Conservation (phyloP, 2,888 invertebrate genomes). For the Cephus sareptanus region DNA sequence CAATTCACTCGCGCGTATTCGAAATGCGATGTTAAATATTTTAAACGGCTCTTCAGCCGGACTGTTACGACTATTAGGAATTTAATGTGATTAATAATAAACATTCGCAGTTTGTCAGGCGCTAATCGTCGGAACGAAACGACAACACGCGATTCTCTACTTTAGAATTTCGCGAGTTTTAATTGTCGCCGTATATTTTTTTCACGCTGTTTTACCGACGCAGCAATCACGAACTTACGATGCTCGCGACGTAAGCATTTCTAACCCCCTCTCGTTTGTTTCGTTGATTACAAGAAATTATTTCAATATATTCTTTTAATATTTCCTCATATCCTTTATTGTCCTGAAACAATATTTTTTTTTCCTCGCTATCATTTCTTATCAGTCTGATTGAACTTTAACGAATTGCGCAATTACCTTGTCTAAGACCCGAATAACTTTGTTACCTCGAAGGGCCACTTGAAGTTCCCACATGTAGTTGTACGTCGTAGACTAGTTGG, state of each 20-base stretch:
- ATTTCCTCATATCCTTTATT: no score
- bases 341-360: no score
- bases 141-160: no score
- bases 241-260: not conserved
- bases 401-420: not conserved
- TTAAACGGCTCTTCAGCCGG: constrained; percentile 25
- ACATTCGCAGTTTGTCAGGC: not conserved
- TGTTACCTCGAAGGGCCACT: not conserved
- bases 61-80: constrained; percentile 16
- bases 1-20: not conserved
- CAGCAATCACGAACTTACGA: not conserved
- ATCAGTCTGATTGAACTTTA: not conserved
- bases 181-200: not conserved
- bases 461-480: not conserved
- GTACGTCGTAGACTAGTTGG: not conserved
- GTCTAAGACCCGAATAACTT: not conserved
- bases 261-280: not conserved
- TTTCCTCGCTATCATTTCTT: no score
- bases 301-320: no score
- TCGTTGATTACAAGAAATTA: not conserved
- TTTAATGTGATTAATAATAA: constrained; percentile 30
- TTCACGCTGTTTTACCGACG: not conserved
- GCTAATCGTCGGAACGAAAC: not conserved
- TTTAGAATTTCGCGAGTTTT: not conserved
- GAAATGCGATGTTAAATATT: constrained; percentile 5